Base-by-base conservation (phyloP, 1,140 invertebrate species). In the Heliconius congener region DNA sequence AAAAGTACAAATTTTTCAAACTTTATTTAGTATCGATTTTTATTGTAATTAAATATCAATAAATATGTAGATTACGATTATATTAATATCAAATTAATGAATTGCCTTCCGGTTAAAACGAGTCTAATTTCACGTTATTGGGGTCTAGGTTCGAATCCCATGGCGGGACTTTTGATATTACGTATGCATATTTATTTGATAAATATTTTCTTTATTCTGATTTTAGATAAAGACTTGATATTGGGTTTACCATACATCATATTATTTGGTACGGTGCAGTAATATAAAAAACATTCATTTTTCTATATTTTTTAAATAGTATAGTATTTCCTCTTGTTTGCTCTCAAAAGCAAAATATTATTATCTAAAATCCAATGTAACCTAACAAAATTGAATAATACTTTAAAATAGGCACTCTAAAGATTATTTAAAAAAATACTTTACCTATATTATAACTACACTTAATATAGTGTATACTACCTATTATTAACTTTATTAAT, bases 81-180 rank as follows among this genome's bases (percentile, higher is more conserved):
- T 66, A 66, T 66, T 30, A 66, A 66, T 66, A 11, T 66, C 60
- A 66, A 66, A 66, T 66, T 66, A 66, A 66, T 23, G 30, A 66
- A 27, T 27, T 66, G 23, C 11, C 27, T 66, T 66, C 60, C 60
- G 60, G 23, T 30, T 27, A 27, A 66, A 66, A 66, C 60, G 3
- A 66, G 60, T 66, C 23, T 30, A 27, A 16, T 0, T 66, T 66
- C 23, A 1, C 11, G 30, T 30, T 66, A 30, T 66, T 27, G 23
- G 3, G 60, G 0, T 11, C 27, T 16, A 1, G 13, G 60, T 66
- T 66, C 60, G 13, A 66, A 66, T 66, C 60, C 13, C 60, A 66
- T 27, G 60, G 27, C n/a, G 60, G 27, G 60, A 66, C 23, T 66
- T 66, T 30, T 66, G 3, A 66, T 30, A 66, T 66, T 66, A 66